Conservation (phyloP, 1,140 invertebrate genomes). For the Stegodyphus dumicola region DNA sequence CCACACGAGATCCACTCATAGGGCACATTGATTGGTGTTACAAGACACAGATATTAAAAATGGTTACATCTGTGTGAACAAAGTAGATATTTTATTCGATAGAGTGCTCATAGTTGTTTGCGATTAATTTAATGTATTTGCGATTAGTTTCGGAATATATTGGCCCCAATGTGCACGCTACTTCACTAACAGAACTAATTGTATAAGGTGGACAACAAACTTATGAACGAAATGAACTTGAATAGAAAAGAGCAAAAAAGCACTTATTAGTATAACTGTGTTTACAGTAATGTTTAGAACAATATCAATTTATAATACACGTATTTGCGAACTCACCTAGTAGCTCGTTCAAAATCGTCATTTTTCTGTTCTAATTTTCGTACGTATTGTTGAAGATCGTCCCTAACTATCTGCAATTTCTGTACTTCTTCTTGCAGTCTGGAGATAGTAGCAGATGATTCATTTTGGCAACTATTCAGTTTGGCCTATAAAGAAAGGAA, state of each 20-base stretch:
- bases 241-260: neutral
- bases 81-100: too few relatives aligned
- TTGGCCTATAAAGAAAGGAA: constrained; percentile 20
- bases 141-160: too few relatives aligned
- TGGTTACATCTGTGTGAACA: too few relatives aligned
- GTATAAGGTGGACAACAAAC: too few relatives aligned
- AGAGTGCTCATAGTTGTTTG: too few relatives aligned
- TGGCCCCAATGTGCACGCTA: too few relatives aligned
- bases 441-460: neutral
- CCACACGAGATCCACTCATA: too few relatives aligned
- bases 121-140: too few relatives aligned
- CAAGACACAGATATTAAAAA: too few relatives aligned
- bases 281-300: neutral
- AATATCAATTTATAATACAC: neutral
- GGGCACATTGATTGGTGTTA: too few relatives aligned
- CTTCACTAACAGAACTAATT: too few relatives aligned
- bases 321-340: constrained; percentile 72
- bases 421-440: constrained; percentile 76
- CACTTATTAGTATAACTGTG: neutral
- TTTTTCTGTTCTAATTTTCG: constrained; percentile 96
- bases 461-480: constrained; percentile 25
- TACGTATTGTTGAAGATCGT: constrained; percentile 86
- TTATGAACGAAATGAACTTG: neutral
- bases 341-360: constrained; percentile 95
- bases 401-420: constrained; percentile 73